A percentile compares a stretch with the other conserved stretches of the same genome.
Evolutionary conservation across 2,797 vertebrate species (phyloP).

Genomic region (Rachycentron canadum): DNA sequence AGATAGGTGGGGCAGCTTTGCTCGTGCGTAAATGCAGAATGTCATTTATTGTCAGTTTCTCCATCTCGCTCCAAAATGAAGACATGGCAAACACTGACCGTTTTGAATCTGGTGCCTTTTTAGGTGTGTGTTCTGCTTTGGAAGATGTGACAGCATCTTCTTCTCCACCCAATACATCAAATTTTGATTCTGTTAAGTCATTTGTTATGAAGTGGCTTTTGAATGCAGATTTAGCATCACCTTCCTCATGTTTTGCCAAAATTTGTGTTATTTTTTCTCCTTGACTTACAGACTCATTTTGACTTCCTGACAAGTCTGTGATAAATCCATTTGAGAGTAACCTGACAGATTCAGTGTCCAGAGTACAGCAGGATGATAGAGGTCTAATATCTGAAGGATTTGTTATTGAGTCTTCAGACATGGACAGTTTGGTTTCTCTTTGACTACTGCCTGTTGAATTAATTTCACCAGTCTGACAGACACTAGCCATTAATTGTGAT

Average conservation of each 20-base stretch:
- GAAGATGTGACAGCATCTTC: constrained; percentile 27
- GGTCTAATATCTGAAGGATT: constrained; percentile 33
- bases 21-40: constrained; percentile 79
- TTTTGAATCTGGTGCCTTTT: constrained; percentile 35
- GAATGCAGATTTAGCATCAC: constrained; percentile 7
- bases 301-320: constrained; percentile 30
- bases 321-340: constrained; percentile 45
- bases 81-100: constrained; percentile 84
- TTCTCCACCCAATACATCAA: not conserved
- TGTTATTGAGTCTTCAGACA: constrained; percentile 32
- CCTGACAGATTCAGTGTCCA: constrained; percentile 37
- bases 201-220: constrained; percentile 17
- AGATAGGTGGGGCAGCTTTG: constrained; percentile 42
- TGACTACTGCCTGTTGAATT: constrained; percentile 1
- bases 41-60: constrained; percentile 88
- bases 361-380: constrained; percentile 22
- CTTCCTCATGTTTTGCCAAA: constrained; percentile 1
- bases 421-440: constrained; percentile 20
- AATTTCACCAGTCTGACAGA: constrained; percentile 1
- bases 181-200: constrained; percentile 32
- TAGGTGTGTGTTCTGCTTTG: constrained; percentile 28
- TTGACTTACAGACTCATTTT: constrained; percentile 26
- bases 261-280: constrained; percentile 2
- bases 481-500: constrained; percentile 6
- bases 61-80: constrained; percentile 89